Base-by-base conservation (phyloP, 2,797 vertebrate genomes). In the Sebastes miniatus region DNA sequence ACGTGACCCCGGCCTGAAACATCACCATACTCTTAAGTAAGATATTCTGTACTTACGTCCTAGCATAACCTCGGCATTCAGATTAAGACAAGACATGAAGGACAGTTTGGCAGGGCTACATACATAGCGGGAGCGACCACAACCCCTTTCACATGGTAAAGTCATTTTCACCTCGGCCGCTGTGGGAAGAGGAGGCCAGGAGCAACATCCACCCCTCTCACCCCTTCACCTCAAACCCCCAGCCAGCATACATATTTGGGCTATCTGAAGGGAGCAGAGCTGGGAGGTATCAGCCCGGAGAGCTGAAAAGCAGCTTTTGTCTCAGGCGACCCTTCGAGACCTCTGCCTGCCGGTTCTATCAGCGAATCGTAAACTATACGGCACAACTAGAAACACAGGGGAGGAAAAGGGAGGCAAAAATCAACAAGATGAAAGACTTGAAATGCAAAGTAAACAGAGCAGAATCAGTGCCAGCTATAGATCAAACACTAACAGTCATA, bases 291-390 rank as follows among this genome's bases (percentile, higher is more conserved):
- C 89, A 86, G 78, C 59, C 74, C 61, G 4, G 50, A 84, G 88
- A 93, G 88, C 89, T 91, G 88, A 93, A 92, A 93, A 92, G 88
- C 91, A 89, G 90, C 91, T 91, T 93, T 93, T 88, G 84, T 93
- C 79, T 83, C 73, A 12, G 68, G 79, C n/a, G 83, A 89, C 84
- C 89, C 80, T 76, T 70, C 29, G 29, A 86, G 87, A 85, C 87
- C 85, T 84, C 70, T 27, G 86, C 74, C 81, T 89, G 79, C 57
- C 76, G 7, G 50, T 78, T 86, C 85, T 87, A 91, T 93, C 91
- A 90, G 88, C 87, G 84, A 88, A 91, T 93, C 90, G 88, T 93
- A 90, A 93, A 93, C 86, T 82, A 85, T 77, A 31, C 66, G 1
- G 73, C 65, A 10, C 69, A 73, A 80, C 72, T 71, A 20, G 73